Evolutionary conservation across 2,888 invertebrate genomes (phyloP).

Genomic region (Brenthis hecate): DNA sequence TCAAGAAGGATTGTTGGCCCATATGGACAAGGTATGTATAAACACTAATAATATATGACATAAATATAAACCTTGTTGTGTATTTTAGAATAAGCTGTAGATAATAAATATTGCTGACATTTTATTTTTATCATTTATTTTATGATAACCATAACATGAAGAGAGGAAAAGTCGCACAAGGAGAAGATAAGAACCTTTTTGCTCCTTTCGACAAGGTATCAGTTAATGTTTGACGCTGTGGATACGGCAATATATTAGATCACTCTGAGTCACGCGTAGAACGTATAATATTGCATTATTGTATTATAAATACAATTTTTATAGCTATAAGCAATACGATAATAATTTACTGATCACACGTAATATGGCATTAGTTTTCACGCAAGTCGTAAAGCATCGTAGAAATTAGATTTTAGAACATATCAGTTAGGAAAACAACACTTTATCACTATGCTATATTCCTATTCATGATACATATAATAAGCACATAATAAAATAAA

Average conservation of each 20-base stretch:
- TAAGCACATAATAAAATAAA: not conserved
- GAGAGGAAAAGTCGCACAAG: slow-evolving; percentile 91
- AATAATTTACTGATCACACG: not conserved
- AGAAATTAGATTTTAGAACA: slow-evolving; percentile 3
- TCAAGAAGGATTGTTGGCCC: slow-evolving; percentile 93
- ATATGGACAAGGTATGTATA: slow-evolving; percentile 91
- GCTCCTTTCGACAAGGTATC: slow-evolving; percentile 92
- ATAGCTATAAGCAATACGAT: slow-evolving; percentile 5
- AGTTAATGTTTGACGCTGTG: slow-evolving; percentile 36
- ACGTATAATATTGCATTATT: not conserved
- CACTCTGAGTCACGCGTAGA: slow-evolving; percentile 4
- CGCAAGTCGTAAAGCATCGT: slow-evolving; percentile 4
- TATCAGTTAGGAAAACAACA: not conserved
- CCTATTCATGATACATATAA: not conserved
- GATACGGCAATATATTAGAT: slow-evolving; percentile 39
- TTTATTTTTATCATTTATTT: slow-evolving; percentile 31
- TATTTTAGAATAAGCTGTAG: not conserved
- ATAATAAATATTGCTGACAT: not conserved
- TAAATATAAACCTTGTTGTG: not conserved
- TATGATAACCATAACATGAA: slow-evolving; percentile 57
- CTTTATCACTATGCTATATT: not conserved
- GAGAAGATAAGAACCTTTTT: slow-evolving; percentile 88
- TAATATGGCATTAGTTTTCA: not conserved
- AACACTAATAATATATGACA: not conserved
- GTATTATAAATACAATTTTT: not conserved